Evolutionary conservation across 2,888 invertebrate species (phyloP), one percentile per base, ranked within the genome.

Genomic region (Hymenopus coronatus): DNA sequence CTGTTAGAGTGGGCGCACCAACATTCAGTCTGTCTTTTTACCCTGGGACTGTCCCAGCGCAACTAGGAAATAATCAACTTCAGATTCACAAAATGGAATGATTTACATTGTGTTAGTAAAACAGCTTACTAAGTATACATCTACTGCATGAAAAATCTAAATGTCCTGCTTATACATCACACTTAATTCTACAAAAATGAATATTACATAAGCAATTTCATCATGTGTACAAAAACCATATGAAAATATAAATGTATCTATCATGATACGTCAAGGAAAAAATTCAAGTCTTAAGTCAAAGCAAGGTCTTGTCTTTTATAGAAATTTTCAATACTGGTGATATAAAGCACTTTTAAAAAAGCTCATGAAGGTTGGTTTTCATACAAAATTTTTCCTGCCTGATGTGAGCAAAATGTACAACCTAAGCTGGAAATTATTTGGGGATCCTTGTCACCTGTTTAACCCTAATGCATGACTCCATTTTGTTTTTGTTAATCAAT

Each of bases 281-380:
- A 87, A 87, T 82, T 82, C 82, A 87, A 87, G 81, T 40, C 86
- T 28, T 81, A 86, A 86, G 54, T 86, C 28, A 82, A 87, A 87
- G 33, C 25, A 33, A 33, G 3, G 14, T 54, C 87, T n/a, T 82
- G 27, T 40, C 81, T 87, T 87, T 82, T 87, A 40, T 82, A 87
- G 82, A 87, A 84, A 84, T 82, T 33, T 82, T 82, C 40, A 82
- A 82, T 82, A 87, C 33, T 82, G 87, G 86, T 33, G 81, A 82
- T 87, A 82, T 82, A 87, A 33, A 87, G 87, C 87, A 87, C 87
- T 82, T 87, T n/a, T 87, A 15, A 87, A 85, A 46, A 84, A 86
- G 82, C 28, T 30, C 81, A 82, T 27, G 82, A 82, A 25, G 33
- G 82, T 82, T 33, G n/a, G 40, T 82, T 87, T 82, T 87, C 70